Evolutionary conservation across 2,797 vertebrate genomes (phyloP).

Genomic region (Anisognathus igniventris): DNA sequence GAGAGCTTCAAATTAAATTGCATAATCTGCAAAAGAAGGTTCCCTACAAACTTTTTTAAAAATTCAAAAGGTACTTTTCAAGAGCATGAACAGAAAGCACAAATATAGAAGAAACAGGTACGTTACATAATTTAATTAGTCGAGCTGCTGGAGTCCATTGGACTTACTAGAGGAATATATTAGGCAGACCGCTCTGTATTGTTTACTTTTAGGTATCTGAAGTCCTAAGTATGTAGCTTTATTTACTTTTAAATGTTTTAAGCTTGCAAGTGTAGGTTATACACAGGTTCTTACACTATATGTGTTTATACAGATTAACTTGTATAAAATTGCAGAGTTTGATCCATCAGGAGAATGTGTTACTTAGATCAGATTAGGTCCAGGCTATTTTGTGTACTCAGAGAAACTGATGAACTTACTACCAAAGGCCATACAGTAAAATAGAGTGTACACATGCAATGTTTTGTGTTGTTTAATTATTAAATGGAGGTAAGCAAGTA

Average conservation of each 20-base stretch:
- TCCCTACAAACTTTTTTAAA: background rate
- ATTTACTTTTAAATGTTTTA: background rate
- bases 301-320: background rate
- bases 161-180: background rate
- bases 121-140: background rate
- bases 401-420: background rate
- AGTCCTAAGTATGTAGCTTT: background rate
- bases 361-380: background rate
- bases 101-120: background rate
- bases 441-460: fast-evolving
- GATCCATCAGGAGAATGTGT: background rate
- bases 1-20: background rate
- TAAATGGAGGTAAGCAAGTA: background rate
- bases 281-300: background rate
- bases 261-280: background rate
- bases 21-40: background rate
- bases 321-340: background rate
- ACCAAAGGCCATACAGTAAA: background rate
- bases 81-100: background rate
- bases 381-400: background rate
- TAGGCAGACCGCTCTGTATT: background rate
- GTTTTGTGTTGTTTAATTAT: background rate
- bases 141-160: background rate
- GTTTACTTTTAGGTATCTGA: background rate
- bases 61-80: background rate